Percentiles rank a stretch among this genome's conserved stretches.
Conservation (phyloP, 2,797 vertebrate genomes). For the Onychomys arenicola region DNA sequence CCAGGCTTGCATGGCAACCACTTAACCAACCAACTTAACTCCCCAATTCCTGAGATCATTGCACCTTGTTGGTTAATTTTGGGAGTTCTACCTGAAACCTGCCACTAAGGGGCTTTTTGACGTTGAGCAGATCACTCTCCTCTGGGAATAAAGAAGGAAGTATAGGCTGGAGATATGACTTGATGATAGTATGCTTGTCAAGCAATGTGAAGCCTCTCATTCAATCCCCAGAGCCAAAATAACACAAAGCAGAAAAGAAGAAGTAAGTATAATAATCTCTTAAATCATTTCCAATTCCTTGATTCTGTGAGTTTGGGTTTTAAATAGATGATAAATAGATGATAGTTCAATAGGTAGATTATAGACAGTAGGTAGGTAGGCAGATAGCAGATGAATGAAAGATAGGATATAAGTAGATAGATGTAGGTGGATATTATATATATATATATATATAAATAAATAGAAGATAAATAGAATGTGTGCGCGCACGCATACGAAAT, state of each 20-base stretch:
- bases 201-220: neutral
- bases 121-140: neutral
- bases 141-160: neutral
- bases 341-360: neutral
- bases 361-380: neutral
- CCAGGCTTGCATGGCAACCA: neutral
- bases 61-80: neutral
- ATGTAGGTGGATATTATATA: neutral
- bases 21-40: neutral
- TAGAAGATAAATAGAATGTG: neutral
- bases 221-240: neutral
- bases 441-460: neutral
- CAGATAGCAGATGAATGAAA: neutral
- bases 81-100: neutral
- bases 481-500: neutral
- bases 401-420: neutral
- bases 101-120: neutral
- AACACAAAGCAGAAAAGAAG: neutral
- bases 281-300: neutral
- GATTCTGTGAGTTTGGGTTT: neutral
- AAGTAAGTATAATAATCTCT: neutral
- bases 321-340: neutral
- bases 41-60: neutral
- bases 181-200: neutral
- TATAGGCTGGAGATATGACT: neutral